A percentile compares a stretch with the other conserved stretches of the same genome.
Evolutionary conservation across 1,140 invertebrate species (phyloP).

Genomic region (Cecropterus lyciades): DNA sequence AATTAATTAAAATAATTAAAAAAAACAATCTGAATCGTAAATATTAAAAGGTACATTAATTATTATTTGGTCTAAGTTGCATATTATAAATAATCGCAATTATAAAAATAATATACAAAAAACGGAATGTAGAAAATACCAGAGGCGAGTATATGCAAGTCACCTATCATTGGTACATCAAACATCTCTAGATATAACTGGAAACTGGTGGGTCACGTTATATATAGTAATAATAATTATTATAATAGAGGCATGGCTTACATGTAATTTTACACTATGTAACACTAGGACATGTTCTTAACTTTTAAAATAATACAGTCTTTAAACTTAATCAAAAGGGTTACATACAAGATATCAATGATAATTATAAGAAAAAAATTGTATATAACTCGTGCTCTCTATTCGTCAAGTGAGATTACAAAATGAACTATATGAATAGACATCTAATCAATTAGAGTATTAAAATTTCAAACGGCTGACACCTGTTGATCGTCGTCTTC

Average conservation of each 20-base stretch:
- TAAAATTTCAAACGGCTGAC: slow-evolving; percentile 77
- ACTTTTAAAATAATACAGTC: slow-evolving; percentile 81
- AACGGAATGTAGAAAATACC: slow-evolving; percentile 82
- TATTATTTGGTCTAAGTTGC: slow-evolving; percentile 84
- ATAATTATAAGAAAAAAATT: slow-evolving; percentile 63
- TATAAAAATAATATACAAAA: slow-evolving; percentile 75
- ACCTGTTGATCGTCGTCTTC: slow-evolving; percentile 87
- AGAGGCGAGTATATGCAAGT: slow-evolving; percentile 63
- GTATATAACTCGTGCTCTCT: slow-evolving; percentile 77
- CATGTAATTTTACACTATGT: slow-evolving; percentile 75
- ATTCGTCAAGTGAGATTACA: slow-evolving; percentile 81
- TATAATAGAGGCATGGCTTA: slow-evolving; percentile 75
- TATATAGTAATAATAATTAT: slow-evolving; percentile 58
- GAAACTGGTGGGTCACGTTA: slow-evolving; percentile 81
- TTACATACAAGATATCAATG: slow-evolving; percentile 73
- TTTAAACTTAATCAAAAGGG: slow-evolving; percentile 79
- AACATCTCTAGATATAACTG: slow-evolving; percentile 79
- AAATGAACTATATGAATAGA: slow-evolving; percentile 80
- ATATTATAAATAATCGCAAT: slow-evolving; percentile 81
- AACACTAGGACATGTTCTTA: slow-evolving; percentile 78
- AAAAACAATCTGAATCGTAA: slow-evolving; percentile 69
- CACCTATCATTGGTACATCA: slow-evolving; percentile 70
- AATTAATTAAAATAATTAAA: slow-evolving; percentile 23
- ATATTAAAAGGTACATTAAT: slow-evolving; percentile 82
- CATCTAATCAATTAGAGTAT: slow-evolving; percentile 68